A percentile compares a stretch with the other conserved stretches of the same genome.
phyloP scores from a whole-genome alignment of 2,888 invertebrate genomes.

The Minunthozetes semirufus region DNA sequence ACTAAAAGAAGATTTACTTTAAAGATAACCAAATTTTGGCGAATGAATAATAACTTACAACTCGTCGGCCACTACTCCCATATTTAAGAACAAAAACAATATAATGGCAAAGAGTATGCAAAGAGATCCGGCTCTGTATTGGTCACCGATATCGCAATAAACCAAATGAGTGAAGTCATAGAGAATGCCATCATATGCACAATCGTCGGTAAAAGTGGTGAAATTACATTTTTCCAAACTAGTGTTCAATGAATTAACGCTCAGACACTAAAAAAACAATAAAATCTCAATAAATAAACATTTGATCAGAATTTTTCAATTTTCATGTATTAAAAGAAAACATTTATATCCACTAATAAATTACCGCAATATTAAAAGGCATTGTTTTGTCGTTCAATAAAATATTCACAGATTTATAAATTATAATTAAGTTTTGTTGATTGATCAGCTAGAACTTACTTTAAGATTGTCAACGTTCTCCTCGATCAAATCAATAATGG shows the following conservation, averaged over 20 bases:
- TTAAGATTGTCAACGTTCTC: not conserved
- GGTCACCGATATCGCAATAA: conserved; percentile 32
- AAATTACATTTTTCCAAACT: conserved; percentile 20
- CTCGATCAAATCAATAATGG: not conserved
- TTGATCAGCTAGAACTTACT: too few species aligned
- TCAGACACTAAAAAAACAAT: conserved; percentile 2
- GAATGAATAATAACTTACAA: conserved; percentile 51
- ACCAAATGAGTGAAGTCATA: conserved; percentile 25
- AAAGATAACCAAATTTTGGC: not conserved
- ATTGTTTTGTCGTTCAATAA: too few species aligned
- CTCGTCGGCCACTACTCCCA: conserved; percentile 56
- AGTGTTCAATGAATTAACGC: not conserved
- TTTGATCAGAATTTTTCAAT: too few species aligned
- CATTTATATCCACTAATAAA: too few species aligned
- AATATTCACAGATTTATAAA: too few species aligned
- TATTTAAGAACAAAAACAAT: conserved; percentile 35
- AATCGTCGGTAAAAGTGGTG: not conserved
- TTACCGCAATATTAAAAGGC: too few species aligned
- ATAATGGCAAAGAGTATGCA: not conserved
- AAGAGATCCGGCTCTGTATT: not conserved
- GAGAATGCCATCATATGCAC: conserved; percentile 34
- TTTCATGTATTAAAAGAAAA: too few species aligned
- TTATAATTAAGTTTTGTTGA: too few species aligned
- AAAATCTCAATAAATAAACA: not conserved
- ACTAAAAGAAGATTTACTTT: conserved; percentile 45